These are phyloP conservation scores for Galaxias olidus DNA, from an alignment of 2,797 vertebrate genomes.

Conservation along the genomic window DNA sequence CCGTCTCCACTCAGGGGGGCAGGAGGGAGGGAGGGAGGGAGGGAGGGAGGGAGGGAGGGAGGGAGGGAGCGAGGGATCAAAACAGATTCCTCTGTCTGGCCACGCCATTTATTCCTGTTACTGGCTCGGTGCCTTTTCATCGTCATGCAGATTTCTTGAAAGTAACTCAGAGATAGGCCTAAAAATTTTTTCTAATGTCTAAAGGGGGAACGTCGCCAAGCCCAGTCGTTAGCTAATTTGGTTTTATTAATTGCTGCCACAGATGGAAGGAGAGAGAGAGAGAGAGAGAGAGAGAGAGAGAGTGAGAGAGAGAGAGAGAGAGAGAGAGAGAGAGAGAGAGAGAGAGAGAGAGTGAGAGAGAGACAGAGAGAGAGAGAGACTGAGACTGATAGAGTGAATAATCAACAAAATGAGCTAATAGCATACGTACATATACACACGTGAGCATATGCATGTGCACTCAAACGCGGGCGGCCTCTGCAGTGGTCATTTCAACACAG, in stretches of 20 bases:
- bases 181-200: constrained; percentile 2
- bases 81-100: not conserved
- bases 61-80: not conserved
- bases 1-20: not conserved
- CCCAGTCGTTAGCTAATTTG: constrained; percentile 21
- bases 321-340: no score
- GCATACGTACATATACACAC: not conserved
- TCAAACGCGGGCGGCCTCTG: not conserved
- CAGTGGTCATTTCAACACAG: not conserved
- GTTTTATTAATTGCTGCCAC: constrained; percentile 20
- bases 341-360: no score
- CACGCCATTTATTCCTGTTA: not conserved
- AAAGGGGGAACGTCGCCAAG: constrained; percentile 27
- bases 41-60: not conserved
- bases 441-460: not conserved
- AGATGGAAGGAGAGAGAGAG: constrained; percentile 18
- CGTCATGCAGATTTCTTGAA: not conserved
- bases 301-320: constrained; percentile 12
- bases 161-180: not conserved
- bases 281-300: constrained; percentile 21
- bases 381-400: no score
- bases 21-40: not conserved
- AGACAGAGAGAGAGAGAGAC: no score
- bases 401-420: no score
- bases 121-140: not conserved